Percentiles rank a stretch among this genome's conserved stretches.
phyloP scores from a whole-genome alignment of 2,888 invertebrate species.

The Nasonovia ribisnigri region DNA sequence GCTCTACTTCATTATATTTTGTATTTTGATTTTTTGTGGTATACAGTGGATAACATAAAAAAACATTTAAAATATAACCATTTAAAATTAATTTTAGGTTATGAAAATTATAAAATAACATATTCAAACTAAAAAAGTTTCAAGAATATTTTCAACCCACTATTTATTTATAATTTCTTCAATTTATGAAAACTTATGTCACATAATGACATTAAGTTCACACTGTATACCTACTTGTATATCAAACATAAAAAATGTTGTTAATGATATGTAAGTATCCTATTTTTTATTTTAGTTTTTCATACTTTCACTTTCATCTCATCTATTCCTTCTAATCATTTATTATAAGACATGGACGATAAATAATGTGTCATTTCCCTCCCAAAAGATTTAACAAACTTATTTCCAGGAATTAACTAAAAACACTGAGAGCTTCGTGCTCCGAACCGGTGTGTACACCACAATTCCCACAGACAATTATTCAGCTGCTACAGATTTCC shows the following conservation, averaged over 20 bases:
- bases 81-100: not conserved
- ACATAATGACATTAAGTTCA: not conserved
- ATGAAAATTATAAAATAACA: not conserved
- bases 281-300: not conserved
- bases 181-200: not conserved
- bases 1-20: not conserved
- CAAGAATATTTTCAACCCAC: not conserved
- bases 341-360: slow-evolving; percentile 35
- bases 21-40: not conserved
- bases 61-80: too few species aligned
- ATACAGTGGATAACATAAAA: not conserved
- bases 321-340: not conserved
- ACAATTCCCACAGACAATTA: slow-evolving; percentile 61
- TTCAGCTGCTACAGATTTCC: slow-evolving; percentile 43
- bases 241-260: not conserved
- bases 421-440: slow-evolving; percentile 36
- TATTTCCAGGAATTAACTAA: slow-evolving; percentile 58
- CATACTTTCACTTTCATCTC: not conserved
- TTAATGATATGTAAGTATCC: not conserved
- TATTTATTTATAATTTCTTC: not conserved
- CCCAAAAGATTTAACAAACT: slow-evolving; percentile 64
- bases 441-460: slow-evolving; percentile 49
- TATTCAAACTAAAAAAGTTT: not conserved
- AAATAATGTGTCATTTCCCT: slow-evolving; percentile 58
- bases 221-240: not conserved